Evolutionary conservation across 2,888 invertebrate species (phyloP), one percentile per base, ranked within the genome.

Genomic region (Drosophila anomalipes): DNA sequence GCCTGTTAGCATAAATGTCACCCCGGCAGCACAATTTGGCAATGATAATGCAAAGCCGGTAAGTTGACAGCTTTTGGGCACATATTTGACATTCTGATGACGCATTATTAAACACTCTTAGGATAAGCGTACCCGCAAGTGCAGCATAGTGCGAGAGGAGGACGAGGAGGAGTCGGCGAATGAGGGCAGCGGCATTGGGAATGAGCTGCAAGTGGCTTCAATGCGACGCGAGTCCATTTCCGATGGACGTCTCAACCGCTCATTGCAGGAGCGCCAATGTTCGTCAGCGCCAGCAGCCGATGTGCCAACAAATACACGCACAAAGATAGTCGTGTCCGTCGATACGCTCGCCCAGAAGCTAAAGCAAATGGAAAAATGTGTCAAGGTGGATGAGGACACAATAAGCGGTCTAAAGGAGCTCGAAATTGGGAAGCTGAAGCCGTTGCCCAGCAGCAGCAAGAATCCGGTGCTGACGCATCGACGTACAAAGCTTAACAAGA

Each of bases 81-180:
- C 3, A 7, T 28, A 32, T n/a, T 44, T 32, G 67, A 19, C 6
- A 58, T 12, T 14, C 3, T 32, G 1, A 30, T 35, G 28, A 22
- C 5, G n/a, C 4, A 26, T 26, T 49, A 49, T 56, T 44, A 22
- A 44, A 44, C 32, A 7, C 5, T 54, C 19, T 30, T 28, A 92
- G 92, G 93, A 93, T 73, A 93, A 93, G 94, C 95, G 97, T 60
- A 95, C 96, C 32, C 95, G 98, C 60, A 98, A 98, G 92, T 98
- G 98, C 94, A 97, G 97, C 91, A 97, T 98, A 88, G 98, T 98
- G 30, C 96, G 97, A 85, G 97, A 97, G 91, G 98, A 98, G 92
- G 98, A 98, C 86, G 98, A 98, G 90, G 98, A 98, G 91, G 98
- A 98, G 90, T 97, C 97, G 84, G 94, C 92, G 19, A 92, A 90